A percentile compares a stretch with the other conserved stretches of the same genome.
Evolutionary conservation across 2,888 invertebrate species (phyloP).

Genomic region (Phyto melanocephala): DNA sequence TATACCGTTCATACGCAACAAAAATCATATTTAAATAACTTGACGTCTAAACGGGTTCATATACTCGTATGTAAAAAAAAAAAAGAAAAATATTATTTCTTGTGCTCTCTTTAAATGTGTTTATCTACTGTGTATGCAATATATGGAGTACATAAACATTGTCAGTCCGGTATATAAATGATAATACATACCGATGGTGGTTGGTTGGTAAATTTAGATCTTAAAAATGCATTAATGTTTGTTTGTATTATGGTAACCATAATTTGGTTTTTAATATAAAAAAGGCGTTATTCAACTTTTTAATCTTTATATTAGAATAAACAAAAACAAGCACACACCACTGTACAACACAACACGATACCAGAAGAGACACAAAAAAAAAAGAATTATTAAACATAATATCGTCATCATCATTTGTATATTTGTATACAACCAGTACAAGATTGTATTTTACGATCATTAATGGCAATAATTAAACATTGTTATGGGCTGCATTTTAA

Average conservation of each 20-base stretch:
- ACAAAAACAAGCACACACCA: constrained; percentile 24
- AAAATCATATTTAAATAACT: too few relatives aligned
- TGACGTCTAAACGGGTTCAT: too few relatives aligned
- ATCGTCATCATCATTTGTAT: constrained; percentile 43
- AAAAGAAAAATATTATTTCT: not conserved
- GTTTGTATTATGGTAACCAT: constrained; percentile 19
- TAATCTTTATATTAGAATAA: constrained; percentile 68
- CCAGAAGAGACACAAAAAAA: constrained; percentile 5
- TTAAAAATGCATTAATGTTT: not conserved
- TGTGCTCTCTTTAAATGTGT: not conserved
- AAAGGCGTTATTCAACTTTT: constrained; percentile 73
- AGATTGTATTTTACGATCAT: constrained; percentile 71
- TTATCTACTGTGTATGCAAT: not conserved
- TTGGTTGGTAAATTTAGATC: not conserved
- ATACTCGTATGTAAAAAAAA: too few relatives aligned
- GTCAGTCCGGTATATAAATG: not conserved
- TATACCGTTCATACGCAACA: too few relatives aligned
- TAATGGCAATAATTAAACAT: constrained; percentile 68
- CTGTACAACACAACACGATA: not conserved
- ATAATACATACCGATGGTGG: constrained; percentile 2
- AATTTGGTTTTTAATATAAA: constrained; percentile 49
- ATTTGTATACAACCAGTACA: constrained; percentile 65
- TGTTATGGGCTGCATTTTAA: constrained; percentile 69
- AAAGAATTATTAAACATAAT: constrained; percentile 26
- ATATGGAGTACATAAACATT: constrained; percentile 7